These are phyloP conservation scores for Agrochola circellaris DNA, from an alignment of 2,888 invertebrate genomes.

Conservation along the genomic window DNA sequence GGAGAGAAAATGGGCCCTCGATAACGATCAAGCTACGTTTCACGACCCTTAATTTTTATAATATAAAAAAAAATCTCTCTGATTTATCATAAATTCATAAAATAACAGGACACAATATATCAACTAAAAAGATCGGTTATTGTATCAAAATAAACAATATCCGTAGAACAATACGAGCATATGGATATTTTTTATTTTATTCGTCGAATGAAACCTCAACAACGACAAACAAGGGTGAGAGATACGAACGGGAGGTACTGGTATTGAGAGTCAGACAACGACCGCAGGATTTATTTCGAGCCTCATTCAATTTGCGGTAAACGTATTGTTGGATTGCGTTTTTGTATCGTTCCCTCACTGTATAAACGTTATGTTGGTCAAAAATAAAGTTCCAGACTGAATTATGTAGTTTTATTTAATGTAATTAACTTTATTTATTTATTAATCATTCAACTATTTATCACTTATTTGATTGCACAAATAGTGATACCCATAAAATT, in stretches of 20 bases:
- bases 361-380: constrained; percentile 75
- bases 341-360: constrained; percentile 80
- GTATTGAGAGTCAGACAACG: constrained; percentile 87
- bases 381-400: constrained; percentile 63
- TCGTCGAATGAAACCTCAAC: constrained; percentile 80
- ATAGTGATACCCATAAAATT: too few relatives aligned
- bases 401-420: constrained; percentile 25
- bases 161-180: constrained; percentile 68
- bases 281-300: constrained; percentile 88
- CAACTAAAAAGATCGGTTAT: constrained; percentile 29
- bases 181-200: constrained; percentile 77
- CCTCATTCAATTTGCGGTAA: constrained; percentile 89
- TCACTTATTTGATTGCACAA: too few relatives aligned
- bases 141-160: constrained; percentile 63
- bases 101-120: constrained; percentile 14
- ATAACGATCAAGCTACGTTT: constrained; percentile 78
- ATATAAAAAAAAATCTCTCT: background rate
- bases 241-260: constrained; percentile 78
- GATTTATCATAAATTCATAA: background rate
- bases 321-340: constrained; percentile 87
- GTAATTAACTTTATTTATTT: too few relatives aligned
- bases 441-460: too few relatives aligned
- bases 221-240: constrained; percentile 85
- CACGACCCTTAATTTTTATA: constrained; percentile 63
- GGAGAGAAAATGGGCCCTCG: constrained; percentile 75